These are phyloP conservation scores for Hucho hucho DNA, from an alignment of 2,113 vertebrate genomes.

Conservation along the genomic window DNA sequence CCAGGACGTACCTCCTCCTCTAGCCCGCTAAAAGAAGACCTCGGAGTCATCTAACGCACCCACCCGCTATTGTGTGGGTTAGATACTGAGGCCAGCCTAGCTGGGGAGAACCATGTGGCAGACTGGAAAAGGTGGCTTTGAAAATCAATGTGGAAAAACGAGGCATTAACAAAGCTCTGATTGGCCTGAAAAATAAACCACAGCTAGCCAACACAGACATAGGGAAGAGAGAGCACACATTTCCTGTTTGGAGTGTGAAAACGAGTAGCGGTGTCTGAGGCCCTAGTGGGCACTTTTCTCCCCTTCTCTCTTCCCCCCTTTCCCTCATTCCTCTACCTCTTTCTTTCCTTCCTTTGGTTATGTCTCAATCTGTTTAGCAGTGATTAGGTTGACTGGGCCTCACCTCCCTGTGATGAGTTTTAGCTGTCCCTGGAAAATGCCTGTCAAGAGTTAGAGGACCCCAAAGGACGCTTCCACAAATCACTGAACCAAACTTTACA, in stretches of 20 bases:
- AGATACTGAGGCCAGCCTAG: conserved; percentile 10
- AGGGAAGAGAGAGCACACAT: conserved; percentile 37
- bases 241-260: conserved; percentile 58
- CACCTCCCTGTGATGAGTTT: not conserved
- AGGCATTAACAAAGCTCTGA: conserved; percentile 17
- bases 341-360: not conserved
- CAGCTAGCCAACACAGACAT: conserved; percentile 21
- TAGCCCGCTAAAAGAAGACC: conserved; percentile 40
- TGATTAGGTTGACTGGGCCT: conserved; percentile 7
- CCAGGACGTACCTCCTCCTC: conserved; percentile 33
- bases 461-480: not conserved
- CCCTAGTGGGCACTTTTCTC: conserved; percentile 47
- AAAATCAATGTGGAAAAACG: conserved; percentile 15
- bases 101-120: not conserved
- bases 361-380: conserved; percentile 12
- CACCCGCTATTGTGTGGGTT: conserved; percentile 31
- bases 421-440: not conserved
- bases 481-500: conserved; percentile 1
- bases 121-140: conserved; percentile 23
- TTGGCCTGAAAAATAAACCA: not conserved
- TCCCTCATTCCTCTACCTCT: not conserved
- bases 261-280: conserved; percentile 45
- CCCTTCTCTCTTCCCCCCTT: conserved; percentile 16
- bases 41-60: conserved; percentile 32
- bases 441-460: not conserved